Base-by-base conservation (phyloP, 1,140 invertebrate genomes). In the Gonatopus flavifemur region DNA sequence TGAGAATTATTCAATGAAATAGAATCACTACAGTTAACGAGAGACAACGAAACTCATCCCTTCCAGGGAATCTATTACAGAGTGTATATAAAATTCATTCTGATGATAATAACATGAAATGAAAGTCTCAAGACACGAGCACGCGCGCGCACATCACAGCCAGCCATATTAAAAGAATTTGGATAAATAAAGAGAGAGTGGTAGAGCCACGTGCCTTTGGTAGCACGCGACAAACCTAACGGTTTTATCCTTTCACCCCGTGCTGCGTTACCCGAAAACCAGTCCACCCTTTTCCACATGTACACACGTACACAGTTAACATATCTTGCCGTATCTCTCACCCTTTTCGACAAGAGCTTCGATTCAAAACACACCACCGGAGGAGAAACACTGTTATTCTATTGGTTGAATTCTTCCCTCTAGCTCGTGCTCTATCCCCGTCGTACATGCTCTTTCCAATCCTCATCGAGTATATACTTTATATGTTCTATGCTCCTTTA, bases 171-270 rank as follows among this genome's bases (percentile, higher is more conserved):
- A n/a, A n/a, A n/a, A n/a, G n/a, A n/a, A n/a, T n/a, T n/a, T n/a
- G n/a, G n/a, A n/a, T n/a, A n/a, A n/a, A n/a, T n/a, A n/a, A n/a
- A 31, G 52, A 44, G 42, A 18, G 15, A 30, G 45, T 53, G 51
- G 60, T 55, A 66, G 62, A 54, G 72, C 66, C 71, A 73, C 72
- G 70, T 71, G 74, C 67, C 70, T 70, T 50, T 54, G 46, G 47
- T 60, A 71, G 73, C 74, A 77, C 74, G 72, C 74, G 74, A 76
- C 74, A 63, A 60, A 69, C 70, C 71, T 74, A 75, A 77, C 74
- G 74, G 74, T 76, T 76, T 74, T 72, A 66, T 63, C 56, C 61
- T n/a, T n/a, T 64, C 64, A 65, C 69, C 69, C 67, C 62, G 61
- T 58, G 53, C 32, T 44, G 25, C 28, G 59, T 39, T 63, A 45